These are phyloP conservation scores for Pluvialis apricaria DNA, from an alignment of 2,113 vertebrate species.

Conservation along the genomic window DNA sequence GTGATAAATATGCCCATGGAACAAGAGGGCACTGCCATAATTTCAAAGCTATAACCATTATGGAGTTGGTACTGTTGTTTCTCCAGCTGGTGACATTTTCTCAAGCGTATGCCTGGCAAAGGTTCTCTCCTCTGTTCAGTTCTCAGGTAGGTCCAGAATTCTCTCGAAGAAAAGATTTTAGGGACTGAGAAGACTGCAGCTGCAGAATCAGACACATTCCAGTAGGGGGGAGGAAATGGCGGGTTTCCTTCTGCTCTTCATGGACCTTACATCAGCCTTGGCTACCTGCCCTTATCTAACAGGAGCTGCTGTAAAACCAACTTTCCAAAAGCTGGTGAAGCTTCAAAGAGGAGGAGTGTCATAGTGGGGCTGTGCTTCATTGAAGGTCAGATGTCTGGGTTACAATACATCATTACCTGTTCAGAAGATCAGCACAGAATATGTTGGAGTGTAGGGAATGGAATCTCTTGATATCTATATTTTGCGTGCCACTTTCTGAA, in stretches of 20 bases:
- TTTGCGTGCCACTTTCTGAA: neutral
- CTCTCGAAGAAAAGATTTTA: neutral
- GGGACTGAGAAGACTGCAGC: neutral
- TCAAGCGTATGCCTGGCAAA: neutral
- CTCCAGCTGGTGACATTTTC: neutral
- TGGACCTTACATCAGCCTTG: neutral
- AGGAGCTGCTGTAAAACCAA: neutral
- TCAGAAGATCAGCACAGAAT: neutral
- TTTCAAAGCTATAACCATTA: neutral
- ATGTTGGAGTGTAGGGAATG: neutral
- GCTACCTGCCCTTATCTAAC: neutral
- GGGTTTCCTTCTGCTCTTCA: neutral
- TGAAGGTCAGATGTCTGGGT: neutral
- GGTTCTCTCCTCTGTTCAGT: neutral
- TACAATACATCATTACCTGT: neutral
- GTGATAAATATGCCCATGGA: neutral
- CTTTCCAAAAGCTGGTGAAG: neutral
- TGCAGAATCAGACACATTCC: neutral
- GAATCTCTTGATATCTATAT: neutral
- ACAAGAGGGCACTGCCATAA: neutral
- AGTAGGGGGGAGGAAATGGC: fast-evolving
- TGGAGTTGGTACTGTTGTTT: neutral
- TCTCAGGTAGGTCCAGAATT: neutral
- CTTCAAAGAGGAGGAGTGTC: neutral
- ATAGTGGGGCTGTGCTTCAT: neutral